These are phyloP conservation scores for Heliconius ismenius DNA, from an alignment of 2,888 invertebrate genomes.

Conservation along the genomic window DNA sequence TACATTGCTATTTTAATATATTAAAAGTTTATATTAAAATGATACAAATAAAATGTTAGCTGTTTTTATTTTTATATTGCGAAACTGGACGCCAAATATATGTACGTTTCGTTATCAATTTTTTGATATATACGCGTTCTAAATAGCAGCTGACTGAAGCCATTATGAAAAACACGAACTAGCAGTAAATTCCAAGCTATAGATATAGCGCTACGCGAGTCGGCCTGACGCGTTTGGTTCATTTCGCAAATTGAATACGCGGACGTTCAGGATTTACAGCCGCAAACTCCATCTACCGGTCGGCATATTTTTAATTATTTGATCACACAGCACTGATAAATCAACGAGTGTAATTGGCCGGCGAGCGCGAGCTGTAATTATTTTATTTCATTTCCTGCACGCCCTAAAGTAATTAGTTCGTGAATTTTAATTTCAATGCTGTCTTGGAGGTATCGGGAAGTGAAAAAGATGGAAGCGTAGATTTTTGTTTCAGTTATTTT, in stretches of 20 bases:
- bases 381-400: slow-evolving; percentile 67
- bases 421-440: slow-evolving; percentile 60
- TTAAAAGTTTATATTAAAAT: neutral
- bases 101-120: slow-evolving; percentile 22
- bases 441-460: slow-evolving; percentile 46
- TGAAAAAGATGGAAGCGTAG: slow-evolving; percentile 2
- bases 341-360: slow-evolving; percentile 68
- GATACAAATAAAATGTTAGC: no score
- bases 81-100: neutral
- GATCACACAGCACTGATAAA: slow-evolving; percentile 76
- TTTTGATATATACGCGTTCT: slow-evolving; percentile 31
- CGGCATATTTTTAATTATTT: slow-evolving; percentile 77
- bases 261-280: slow-evolving; percentile 61
- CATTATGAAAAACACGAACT: slow-evolving; percentile 44
- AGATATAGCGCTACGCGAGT: slow-evolving; percentile 41
- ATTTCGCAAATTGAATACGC: slow-evolving; percentile 72
- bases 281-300: slow-evolving; percentile 58
- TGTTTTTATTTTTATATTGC: neutral
- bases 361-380: slow-evolving; percentile 62
- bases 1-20: no score
- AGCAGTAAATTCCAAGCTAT: slow-evolving; percentile 50
- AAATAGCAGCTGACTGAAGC: slow-evolving; percentile 37
- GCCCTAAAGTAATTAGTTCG: slow-evolving; percentile 64
- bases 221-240: slow-evolving; percentile 55
- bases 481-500: neutral